Percentiles rank a stretch among this genome's conserved stretches.
Evolutionary conservation across 2,113 vertebrate genomes (phyloP).

Genomic region (Nycticryphes semicollaris): DNA sequence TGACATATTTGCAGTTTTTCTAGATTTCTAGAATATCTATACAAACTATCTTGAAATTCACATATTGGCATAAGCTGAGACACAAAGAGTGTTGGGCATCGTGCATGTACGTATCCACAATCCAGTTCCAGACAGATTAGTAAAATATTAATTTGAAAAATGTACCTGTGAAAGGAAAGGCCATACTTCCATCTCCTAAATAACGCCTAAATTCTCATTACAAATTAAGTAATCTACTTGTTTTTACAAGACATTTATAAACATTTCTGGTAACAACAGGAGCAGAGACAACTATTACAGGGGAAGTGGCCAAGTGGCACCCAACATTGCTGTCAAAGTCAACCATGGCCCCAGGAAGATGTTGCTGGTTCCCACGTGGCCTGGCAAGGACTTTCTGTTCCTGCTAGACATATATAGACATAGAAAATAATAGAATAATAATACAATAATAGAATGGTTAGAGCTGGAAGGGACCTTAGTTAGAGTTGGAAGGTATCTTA

Average conservation of each 20-base stretch:
- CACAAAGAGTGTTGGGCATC: background rate
- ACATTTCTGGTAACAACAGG: background rate
- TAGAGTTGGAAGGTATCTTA: too few relatives aligned
- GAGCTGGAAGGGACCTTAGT: too few relatives aligned
- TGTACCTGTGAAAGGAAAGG: background rate
- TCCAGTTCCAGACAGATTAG: background rate
- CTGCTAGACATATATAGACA: background rate
- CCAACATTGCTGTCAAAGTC: accelerated
- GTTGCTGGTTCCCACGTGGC: accelerated
- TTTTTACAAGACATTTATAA: background rate
- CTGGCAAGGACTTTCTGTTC: background rate
- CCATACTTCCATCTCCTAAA: background rate
- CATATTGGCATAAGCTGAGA: background rate
- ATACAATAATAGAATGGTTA: too few relatives aligned
- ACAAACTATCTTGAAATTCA: background rate
- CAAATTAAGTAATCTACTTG: background rate
- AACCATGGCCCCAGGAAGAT: background rate
- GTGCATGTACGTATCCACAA: background rate
- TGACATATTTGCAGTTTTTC: background rate
- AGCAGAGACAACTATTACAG: background rate
- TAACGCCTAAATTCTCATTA: background rate
- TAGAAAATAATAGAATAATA: too few relatives aligned
- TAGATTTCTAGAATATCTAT: background rate
- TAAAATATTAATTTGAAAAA: background rate
- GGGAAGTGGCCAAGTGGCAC: accelerated